Evolutionary conservation across 2,113 vertebrate species (phyloP).

Genomic region (Salvelinus namaycush): DNA sequence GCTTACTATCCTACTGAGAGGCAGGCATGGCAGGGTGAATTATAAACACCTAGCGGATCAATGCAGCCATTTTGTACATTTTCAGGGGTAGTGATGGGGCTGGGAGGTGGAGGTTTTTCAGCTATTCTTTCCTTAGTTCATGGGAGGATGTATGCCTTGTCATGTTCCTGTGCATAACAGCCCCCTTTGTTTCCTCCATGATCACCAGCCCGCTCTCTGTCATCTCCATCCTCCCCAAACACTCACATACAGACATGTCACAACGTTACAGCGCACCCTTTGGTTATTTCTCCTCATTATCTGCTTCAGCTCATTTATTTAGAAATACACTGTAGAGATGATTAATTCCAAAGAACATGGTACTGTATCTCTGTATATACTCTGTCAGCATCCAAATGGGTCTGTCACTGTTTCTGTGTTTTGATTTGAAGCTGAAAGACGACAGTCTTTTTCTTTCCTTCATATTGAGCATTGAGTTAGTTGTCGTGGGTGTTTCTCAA

Average conservation of each 20-base stretch:
- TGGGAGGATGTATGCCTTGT: neutral
- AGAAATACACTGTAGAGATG: neutral
- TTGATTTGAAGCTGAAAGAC: neutral
- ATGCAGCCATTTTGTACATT: slow-evolving; percentile 1
- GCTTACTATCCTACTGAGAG: neutral
- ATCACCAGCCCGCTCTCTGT: neutral
- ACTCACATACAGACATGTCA: neutral
- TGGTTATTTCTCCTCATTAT: neutral
- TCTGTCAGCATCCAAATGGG: neutral
- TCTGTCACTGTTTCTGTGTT: neutral
- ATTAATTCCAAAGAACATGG: neutral
- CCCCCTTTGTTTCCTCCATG: neutral
- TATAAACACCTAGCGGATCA: neutral
- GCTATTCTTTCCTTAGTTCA: neutral
- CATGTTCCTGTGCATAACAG: neutral
- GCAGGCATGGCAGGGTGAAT: slow-evolving; percentile 6
- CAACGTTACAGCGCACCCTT: neutral
- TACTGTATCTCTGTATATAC: neutral
- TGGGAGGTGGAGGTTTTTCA: neutral
- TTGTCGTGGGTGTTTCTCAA: slow-evolving; percentile 12
- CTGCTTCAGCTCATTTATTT: neutral
- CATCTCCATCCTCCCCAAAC: neutral
- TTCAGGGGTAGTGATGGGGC: neutral
- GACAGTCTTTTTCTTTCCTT: neutral
- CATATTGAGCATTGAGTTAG: neutral